phyloP scores from a whole-genome alignment of 2,888 invertebrate genomes.

The Lochmaea capreae region DNA sequence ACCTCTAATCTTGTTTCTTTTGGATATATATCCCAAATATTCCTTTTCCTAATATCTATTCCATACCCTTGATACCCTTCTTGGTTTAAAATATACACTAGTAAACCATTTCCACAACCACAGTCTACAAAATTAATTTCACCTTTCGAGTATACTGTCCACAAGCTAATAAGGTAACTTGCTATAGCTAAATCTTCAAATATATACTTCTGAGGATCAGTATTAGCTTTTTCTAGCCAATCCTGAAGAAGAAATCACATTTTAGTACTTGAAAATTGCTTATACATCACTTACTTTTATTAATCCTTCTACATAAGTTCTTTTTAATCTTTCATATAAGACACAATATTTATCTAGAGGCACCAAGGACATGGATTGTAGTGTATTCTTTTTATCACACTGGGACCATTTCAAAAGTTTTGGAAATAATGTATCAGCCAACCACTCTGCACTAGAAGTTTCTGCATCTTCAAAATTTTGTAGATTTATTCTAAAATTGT shows the following conservation, averaged over 20 bases:
- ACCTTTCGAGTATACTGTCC: slow-evolving; percentile 67
- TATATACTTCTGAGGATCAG: slow-evolving; percentile 94
- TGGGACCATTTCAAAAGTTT: slow-evolving; percentile 75
- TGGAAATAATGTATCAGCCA: slow-evolving; percentile 69
- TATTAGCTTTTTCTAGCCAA: slow-evolving; percentile 93
- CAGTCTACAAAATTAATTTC: slow-evolving; percentile 84
- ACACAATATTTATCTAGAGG: slow-evolving; percentile 76
- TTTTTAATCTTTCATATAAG: slow-evolving; percentile 80
- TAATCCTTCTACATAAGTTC: slow-evolving; percentile 80
- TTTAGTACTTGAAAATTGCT: neutral
- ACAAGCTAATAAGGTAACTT: slow-evolving; percentile 83
- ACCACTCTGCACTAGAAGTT: slow-evolving; percentile 67
- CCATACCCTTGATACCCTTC: slow-evolving; percentile 89
- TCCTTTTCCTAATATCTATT: slow-evolving; percentile 85
- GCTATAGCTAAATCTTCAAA: slow-evolving; percentile 97
- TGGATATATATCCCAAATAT: slow-evolving; percentile 89
- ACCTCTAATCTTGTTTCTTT: slow-evolving; percentile 75
- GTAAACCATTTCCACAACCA: slow-evolving; percentile 97
- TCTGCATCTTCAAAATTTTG: slow-evolving; percentile 64
- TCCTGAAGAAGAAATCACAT: slow-evolving; percentile 66
- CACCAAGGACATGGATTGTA: slow-evolving; percentile 74
- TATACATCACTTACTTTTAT: slow-evolving; percentile 70
- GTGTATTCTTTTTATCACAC: slow-evolving; percentile 58
- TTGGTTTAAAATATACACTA: slow-evolving; percentile 85
- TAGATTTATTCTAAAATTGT: slow-evolving; percentile 59